A percentile compares a stretch with the other conserved stretches of the same genome.
phyloP scores from a whole-genome alignment of 1,140 invertebrate species.

The Diabrotica virgifera region DNA sequence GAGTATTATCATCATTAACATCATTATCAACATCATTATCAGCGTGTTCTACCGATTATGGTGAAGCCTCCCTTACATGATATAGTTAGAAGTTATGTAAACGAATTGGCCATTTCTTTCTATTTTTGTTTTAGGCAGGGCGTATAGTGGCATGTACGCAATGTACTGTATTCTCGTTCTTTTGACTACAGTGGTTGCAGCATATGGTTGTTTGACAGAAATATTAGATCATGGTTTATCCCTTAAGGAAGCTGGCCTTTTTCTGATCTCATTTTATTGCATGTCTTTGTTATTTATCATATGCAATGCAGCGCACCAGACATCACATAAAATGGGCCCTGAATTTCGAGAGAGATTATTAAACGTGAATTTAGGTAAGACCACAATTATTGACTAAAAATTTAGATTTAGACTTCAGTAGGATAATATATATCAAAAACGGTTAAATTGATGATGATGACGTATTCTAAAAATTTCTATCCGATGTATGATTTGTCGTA shows the following conservation, averaged over 20 bases:
- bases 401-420: too few relatives aligned
- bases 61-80: too few relatives aligned
- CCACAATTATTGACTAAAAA: too few relatives aligned
- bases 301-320: slow-evolving; percentile 66
- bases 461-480: too few relatives aligned
- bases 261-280: slow-evolving; percentile 65
- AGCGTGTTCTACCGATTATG: too few relatives aligned
- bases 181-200: slow-evolving; percentile 65
- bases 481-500: too few relatives aligned
- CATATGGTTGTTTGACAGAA: slow-evolving; percentile 64
- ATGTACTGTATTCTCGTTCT: slow-evolving; percentile 68
- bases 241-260: slow-evolving; percentile 65
- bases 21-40: too few relatives aligned
- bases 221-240: slow-evolving; percentile 65
- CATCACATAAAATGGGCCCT: slow-evolving; percentile 61
- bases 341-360: slow-evolving; percentile 63
- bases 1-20: too few relatives aligned
- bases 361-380: slow-evolving; percentile 57
- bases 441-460: too few relatives aligned
- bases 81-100: too few relatives aligned
- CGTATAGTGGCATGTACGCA: slow-evolving; percentile 69
- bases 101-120: too few relatives aligned
- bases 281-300: slow-evolving; percentile 65
- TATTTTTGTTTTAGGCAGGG: slow-evolving; percentile 49
- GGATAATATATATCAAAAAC: too few relatives aligned